Evolutionary conservation across 2,888 invertebrate genomes (phyloP).

Genomic region (Heterodera filipjevi): DNA sequence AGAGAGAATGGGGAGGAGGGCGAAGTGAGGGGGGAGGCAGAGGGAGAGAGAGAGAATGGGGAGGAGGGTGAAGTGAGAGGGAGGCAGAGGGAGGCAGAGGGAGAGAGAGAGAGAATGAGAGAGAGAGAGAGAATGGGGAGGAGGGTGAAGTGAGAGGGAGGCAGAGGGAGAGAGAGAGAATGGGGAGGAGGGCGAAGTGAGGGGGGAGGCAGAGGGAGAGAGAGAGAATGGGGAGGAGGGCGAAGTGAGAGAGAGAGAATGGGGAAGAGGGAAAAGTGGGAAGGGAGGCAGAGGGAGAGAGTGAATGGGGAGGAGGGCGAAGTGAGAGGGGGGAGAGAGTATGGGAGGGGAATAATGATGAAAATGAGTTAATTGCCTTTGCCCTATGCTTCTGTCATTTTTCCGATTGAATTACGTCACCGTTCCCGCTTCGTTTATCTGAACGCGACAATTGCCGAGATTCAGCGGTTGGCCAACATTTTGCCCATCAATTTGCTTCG

Average conservation of each 20-base stretch:
- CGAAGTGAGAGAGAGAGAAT: neutral
- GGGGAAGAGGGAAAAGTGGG: neutral
- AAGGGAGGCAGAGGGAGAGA: neutral
- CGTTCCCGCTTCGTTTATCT: constrained; percentile 53
- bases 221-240: too few relatives aligned
- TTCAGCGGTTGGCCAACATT: constrained; percentile 65
- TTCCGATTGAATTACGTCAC: constrained; percentile 39
- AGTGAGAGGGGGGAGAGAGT: neutral
- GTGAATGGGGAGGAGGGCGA: neutral
- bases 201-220: too few relatives aligned
- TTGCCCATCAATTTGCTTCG: constrained; percentile 63
- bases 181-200: neutral
- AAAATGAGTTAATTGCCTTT: too few relatives aligned
- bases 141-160: too few relatives aligned
- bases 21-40: neutral
- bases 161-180: too few relatives aligned
- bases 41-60: too few relatives aligned
- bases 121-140: too few relatives aligned
- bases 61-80: too few relatives aligned
- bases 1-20: too few relatives aligned
- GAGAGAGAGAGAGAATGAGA: too few relatives aligned
- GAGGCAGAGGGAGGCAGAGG: too few relatives aligned
- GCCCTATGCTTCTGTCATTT: neutral
- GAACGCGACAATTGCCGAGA: constrained; percentile 61
- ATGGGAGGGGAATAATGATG: neutral